Conservation (phyloP, 2,888 invertebrate species). For the Apotomis betuletana region DNA sequence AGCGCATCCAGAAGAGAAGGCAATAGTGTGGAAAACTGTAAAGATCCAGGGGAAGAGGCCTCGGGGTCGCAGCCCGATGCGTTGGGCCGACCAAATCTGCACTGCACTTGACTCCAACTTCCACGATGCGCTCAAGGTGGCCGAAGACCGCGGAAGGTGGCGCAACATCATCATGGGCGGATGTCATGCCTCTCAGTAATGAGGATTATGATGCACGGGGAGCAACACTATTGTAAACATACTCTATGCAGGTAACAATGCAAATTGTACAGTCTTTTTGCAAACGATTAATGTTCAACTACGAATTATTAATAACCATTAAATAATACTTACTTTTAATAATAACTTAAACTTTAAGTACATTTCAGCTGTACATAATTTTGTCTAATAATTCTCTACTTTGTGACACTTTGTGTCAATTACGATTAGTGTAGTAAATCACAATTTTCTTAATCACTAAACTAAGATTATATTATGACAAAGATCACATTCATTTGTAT, state of each 20-base stretch:
- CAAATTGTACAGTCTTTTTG: constrained; percentile 38
- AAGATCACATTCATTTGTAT: constrained; percentile 26
- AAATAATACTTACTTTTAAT: neutral
- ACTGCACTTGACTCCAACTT: no score
- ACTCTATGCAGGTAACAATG: constrained; percentile 17
- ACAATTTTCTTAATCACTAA: constrained; percentile 26
- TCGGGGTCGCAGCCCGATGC: no score
- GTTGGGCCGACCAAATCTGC: no score
- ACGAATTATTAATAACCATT: neutral
- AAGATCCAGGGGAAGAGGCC: no score
- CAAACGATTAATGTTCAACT: constrained; percentile 5
- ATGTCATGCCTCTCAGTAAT: no score
- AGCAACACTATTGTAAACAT: neutral
- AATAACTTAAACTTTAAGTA: neutral
- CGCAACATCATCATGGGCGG: no score
- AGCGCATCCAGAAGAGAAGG: no score
- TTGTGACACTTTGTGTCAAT: constrained; percentile 32
- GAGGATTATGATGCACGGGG: no score
- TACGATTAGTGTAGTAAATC: constrained; percentile 27
- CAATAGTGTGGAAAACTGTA: no score
- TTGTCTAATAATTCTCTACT: neutral
- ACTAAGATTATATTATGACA: constrained; percentile 16
- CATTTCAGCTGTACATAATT: constrained; percentile 23
- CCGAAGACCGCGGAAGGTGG: no score
- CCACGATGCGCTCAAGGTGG: no score